Conservation (phyloP, 2,888 invertebrate genomes). For the Elmis aenea region DNA sequence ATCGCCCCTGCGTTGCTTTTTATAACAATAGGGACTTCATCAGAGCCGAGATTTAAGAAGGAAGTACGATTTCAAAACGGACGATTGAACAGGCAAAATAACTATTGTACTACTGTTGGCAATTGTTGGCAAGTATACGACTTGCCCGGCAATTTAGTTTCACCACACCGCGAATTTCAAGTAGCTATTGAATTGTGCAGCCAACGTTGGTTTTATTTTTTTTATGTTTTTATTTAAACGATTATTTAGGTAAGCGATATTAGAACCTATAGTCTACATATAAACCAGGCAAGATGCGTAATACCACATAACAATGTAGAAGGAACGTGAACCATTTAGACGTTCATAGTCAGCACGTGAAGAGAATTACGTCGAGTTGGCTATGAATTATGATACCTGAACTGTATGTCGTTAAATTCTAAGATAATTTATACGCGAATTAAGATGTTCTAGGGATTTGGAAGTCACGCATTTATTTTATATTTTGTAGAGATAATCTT, state of each 20-base stretch:
- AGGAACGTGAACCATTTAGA: too few relatives aligned
- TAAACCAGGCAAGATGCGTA: too few relatives aligned
- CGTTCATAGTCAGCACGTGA: constrained; percentile 11
- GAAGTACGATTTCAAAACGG: constrained; percentile 36
- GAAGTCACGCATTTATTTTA: too few relatives aligned
- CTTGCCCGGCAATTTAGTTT: constrained; percentile 32
- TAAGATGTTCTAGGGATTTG: constrained; percentile 4
- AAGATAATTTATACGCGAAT: constrained; percentile 11
- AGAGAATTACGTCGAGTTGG: constrained; percentile 13
- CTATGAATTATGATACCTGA: constrained; percentile 12
- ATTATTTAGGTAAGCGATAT: too few relatives aligned
- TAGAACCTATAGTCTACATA: too few relatives aligned
- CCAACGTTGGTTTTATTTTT: constrained; percentile 30
- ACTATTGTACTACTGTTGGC: constrained; percentile 34
- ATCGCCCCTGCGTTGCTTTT: too few relatives aligned
- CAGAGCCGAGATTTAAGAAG: constrained; percentile 37
- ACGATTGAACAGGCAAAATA: constrained; percentile 39
- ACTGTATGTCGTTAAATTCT: constrained; percentile 10
- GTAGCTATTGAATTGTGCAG: constrained; percentile 34
- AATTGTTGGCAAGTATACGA: constrained; percentile 33
- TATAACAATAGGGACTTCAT: constrained; percentile 18
- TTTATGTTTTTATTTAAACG: too few relatives aligned
- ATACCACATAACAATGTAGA: too few relatives aligned
- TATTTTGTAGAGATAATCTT: too few relatives aligned
- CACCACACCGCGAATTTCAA: constrained; percentile 34